Conservation (phyloP, 2,113 vertebrate genomes). For the Phyllostomus discolor region DNA sequence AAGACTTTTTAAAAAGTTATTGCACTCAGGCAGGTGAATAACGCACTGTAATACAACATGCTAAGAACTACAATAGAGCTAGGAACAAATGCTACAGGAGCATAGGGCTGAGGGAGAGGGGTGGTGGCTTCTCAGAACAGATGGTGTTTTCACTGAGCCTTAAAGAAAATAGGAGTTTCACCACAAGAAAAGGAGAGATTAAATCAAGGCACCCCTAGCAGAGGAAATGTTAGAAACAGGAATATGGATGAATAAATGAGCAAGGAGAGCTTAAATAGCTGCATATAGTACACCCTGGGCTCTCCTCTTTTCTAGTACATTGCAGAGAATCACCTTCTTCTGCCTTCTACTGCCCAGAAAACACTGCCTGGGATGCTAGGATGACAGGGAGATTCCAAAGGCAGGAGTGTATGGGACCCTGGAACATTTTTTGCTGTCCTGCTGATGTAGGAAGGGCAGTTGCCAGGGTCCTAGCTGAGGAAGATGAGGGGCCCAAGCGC, state of each 20-base stretch:
- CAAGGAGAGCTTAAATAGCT: not conserved
- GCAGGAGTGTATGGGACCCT: not conserved
- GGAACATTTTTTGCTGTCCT: not conserved
- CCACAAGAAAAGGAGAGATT: not conserved
- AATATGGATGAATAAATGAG: not conserved
- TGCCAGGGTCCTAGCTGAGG: not conserved
- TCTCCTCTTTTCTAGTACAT: not conserved
- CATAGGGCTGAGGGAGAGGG: not conserved
- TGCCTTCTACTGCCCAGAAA: not conserved
- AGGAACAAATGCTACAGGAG: not conserved
- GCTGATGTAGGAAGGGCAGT: not conserved
- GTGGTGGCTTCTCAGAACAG: not conserved
- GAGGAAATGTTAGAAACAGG: not conserved
- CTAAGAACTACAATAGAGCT: not conserved
- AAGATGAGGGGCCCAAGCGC: accelerated
- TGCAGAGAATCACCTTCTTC: not conserved
- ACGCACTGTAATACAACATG: not conserved
- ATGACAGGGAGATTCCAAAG: not conserved
- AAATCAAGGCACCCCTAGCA: not conserved
- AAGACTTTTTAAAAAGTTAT: not conserved
- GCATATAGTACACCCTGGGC: accelerated
- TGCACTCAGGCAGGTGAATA: not conserved
- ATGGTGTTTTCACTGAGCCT: not conserved
- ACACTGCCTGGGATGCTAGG: not conserved
- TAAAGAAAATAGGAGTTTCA: not conserved